Evolutionary conservation across 2,888 invertebrate genomes (phyloP), one percentile per base, ranked within the genome.

Genomic region (Sinelater perroti): DNA sequence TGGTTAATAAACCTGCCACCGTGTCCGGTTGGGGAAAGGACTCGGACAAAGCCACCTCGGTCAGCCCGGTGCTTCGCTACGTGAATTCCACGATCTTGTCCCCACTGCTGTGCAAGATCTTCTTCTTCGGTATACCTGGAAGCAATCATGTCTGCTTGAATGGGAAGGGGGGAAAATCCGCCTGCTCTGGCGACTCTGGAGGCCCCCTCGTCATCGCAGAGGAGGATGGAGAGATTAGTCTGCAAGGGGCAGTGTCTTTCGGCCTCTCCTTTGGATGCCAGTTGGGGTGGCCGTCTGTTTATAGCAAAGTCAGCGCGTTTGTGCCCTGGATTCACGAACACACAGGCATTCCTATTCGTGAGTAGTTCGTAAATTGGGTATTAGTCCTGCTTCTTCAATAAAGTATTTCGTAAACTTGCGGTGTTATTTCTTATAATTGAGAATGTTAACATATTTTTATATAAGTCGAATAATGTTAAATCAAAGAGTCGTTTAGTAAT

Each of bases 1-100:
- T 46, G n/a, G 17, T 18, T n/a, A 14, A 10, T n/a, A 14, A 16
- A 30, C n/a, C 6, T 14, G 78, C 75, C 16, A 70, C 76, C 2
- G 80, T 79, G 38, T 79, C 79, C 13, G 82, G 82, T 7, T 82
- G 82, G 82, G 82, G 82, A 6, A 76, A 75, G 31, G 75, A 74
- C 11, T 62, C 67, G 14, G 77, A 78, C 52, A 45, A 21, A n/a
- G 73, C 73, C 13, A 73, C 74, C 61, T 70, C 71, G 24, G 78
- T 75, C 13, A 80, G 78, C 59, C 74, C 74, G 35, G 77, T 78
- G 14, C 67, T 82, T 42, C 75, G 80, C 21, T 76, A 72, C 40
- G 78, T 79, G 1, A 69, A 74, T 10, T 68, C 78, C 1, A 75
- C 76, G 24, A 74, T 83, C 17, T 76, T 82, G 31, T 73, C 73